These are phyloP conservation scores for Chondrosia reniformis DNA, from an alignment of 37 sponge, comb jelly and placozoan genomes.

Conservation along the genomic window DNA sequence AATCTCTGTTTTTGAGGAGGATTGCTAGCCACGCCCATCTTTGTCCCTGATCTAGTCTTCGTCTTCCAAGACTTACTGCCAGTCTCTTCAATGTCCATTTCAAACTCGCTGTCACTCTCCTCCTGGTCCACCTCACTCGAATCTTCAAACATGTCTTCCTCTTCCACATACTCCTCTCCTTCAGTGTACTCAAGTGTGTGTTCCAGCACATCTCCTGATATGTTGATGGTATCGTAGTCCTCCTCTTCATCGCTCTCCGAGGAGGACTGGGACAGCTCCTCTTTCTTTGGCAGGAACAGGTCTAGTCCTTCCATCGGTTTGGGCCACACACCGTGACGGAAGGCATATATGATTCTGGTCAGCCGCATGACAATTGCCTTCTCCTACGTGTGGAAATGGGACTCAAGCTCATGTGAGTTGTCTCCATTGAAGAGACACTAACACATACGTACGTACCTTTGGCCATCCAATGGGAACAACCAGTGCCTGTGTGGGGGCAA, in stretches of 20 bases:
- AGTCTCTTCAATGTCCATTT: background rate
- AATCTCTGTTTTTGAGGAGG: background rate
- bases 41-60: background rate
- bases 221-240: background rate
- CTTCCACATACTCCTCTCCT: background rate
- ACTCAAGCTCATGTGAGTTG: background rate
- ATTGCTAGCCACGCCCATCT: background rate
- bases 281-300: conserved; percentile 44
- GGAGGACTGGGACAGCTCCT: conserved; percentile 2
- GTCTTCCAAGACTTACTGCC: background rate
- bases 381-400: conserved; percentile 26
- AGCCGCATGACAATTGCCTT: conserved; percentile 75
- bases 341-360: conserved; percentile 67
- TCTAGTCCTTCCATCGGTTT: conserved; percentile 85
- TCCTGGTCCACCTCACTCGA: background rate
- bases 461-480: conserved; percentile 78
- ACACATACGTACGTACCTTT: conserved; percentile 37
- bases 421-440: background rate
- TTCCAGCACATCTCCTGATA: background rate
- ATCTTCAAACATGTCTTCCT: background rate
- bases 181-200: background rate
- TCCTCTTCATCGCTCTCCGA: conserved; percentile 6
- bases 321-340: conserved; percentile 68
- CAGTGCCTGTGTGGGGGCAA: background rate
- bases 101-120: conserved; percentile 18